A percentile compares a stretch with the other conserved stretches of the same genome.
These are phyloP conservation scores for Phymanthus crucifer DNA, from an alignment of 92 coral and sea anemone species.

Conservation along the genomic window DNA sequence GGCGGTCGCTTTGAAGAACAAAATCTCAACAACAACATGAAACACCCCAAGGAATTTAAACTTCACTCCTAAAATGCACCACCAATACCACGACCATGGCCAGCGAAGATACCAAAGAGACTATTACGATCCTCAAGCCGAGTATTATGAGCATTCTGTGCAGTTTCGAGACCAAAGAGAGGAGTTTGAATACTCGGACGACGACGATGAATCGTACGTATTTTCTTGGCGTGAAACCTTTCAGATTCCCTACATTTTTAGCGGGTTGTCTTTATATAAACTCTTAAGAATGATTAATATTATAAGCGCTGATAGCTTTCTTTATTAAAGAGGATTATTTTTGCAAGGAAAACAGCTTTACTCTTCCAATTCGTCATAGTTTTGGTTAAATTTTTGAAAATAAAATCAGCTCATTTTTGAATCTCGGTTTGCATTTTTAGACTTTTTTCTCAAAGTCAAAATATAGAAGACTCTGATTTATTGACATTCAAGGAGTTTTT, in stretches of 20 bases:
- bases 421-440: background rate
- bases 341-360: background rate
- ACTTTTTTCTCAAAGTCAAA: background rate
- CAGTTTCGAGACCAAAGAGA: constrained; percentile 60
- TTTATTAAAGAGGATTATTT: background rate
- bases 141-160: constrained; percentile 54
- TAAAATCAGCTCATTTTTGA: background rate
- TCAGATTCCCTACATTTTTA: background rate
- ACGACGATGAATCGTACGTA: constrained; percentile 44
- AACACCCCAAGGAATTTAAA: constrained; percentile 71
- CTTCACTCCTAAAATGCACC: constrained; percentile 73
- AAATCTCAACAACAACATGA: constrained; percentile 9
- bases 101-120: constrained; percentile 65
- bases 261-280: background rate
- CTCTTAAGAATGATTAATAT: background rate
- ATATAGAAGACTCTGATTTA: no score
- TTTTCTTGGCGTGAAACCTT: background rate
- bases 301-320: background rate
- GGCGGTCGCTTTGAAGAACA: constrained; percentile 51
- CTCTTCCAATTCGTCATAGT: background rate
- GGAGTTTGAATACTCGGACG: constrained; percentile 37
- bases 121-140: constrained; percentile 64
- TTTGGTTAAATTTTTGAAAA: background rate
- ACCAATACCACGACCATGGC: constrained; percentile 70
- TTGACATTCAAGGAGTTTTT: no score